Percentiles rank a stretch among this genome's conserved stretches.
phyloP scores from a whole-genome alignment of 2,113 vertebrate genomes.

The Stegastes partitus region DNA sequence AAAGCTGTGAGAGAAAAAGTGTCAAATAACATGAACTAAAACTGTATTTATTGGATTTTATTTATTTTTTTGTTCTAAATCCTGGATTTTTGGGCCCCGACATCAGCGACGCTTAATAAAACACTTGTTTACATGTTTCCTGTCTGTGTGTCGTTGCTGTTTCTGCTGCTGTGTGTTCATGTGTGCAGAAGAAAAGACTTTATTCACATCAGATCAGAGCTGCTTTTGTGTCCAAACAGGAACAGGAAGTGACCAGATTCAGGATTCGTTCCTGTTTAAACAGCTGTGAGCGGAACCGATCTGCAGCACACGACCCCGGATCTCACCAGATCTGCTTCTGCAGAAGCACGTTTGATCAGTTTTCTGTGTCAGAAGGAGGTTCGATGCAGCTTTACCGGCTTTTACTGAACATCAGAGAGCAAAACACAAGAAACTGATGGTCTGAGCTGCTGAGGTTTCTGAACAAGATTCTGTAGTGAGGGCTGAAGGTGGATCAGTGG shows the following conservation, averaged over 20 bases:
- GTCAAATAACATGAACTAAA: neutral
- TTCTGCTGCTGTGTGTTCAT: slow-evolving; percentile 9
- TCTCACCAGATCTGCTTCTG: slow-evolving; percentile 2
- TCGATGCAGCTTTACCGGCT: neutral
- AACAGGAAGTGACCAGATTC: slow-evolving; percentile 26
- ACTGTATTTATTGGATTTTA: slow-evolving; percentile 1
- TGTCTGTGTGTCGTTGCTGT: slow-evolving; percentile 5
- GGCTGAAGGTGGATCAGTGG: too few relatives aligned
- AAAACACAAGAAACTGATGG: neutral
- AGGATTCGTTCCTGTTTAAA: slow-evolving; percentile 5
- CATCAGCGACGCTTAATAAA: slow-evolving; percentile 49
- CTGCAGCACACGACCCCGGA: neutral
- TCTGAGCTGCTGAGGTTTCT: too few relatives aligned
- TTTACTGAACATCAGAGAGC: too few relatives aligned
- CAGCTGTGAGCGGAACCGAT: slow-evolving; percentile 25
- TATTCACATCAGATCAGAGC: slow-evolving; percentile 25
- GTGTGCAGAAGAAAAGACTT: neutral
- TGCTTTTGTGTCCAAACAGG: slow-evolving; percentile 36
- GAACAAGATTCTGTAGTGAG: neutral
- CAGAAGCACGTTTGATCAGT: neutral
- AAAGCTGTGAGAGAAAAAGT: neutral
- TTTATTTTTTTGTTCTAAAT: neutral
- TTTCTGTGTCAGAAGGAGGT: neutral
- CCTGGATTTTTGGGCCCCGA: neutral
- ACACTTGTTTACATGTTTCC: slow-evolving; percentile 16